Evolutionary conservation across 2,797 vertebrate species (phyloP), one percentile per base, ranked within the genome.

Genomic region (Enteromius thamalakanensis): DNA sequence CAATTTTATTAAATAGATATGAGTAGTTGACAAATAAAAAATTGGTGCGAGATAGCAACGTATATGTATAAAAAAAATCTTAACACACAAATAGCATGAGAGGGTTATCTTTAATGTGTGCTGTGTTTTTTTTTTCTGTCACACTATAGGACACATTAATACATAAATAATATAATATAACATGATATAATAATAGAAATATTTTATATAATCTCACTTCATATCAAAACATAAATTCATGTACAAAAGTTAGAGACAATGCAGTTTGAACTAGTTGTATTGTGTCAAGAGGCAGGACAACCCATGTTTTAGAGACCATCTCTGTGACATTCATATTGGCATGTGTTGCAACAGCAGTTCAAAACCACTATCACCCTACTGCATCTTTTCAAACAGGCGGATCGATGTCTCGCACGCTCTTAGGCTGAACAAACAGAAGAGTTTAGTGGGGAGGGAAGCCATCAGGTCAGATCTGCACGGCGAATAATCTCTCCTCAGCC

Each of bases 381-480:
- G 77, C 70, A 70, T 74, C 70, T 83, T 76, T 69, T 77, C 29
- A 86, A 85, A 79, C 19, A 26, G 34, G 32, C 5, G 69, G 76
- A 77, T 26, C 49, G 69, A 75, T 45, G 53, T 70, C 58, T 60
- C 40, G 12, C 3, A 14, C 7, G 42, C 65, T 81, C 78, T 69
- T 71, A 69, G 37, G 80, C 77, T 51, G 78, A 86, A 76, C 72
- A 88, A 86, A 86, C 83, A 82, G n/a, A 76, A 69, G 79, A 55
- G 68, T 78, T 85, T 85, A 55, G 47, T 6, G 37, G 55, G 42
- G 47, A 70, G 45, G 53, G 40, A 84, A 81, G 64, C 78, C 76
- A 60, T 85, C 81, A 47, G 85, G 87, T 87, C 83, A 85, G 64
- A 84, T 82, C 79, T 78, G 79, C 79, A 69, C 47, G 53, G 34